Base-by-base conservation (phyloP, 2,113 vertebrate genomes). In the Catharus bicknelli region DNA sequence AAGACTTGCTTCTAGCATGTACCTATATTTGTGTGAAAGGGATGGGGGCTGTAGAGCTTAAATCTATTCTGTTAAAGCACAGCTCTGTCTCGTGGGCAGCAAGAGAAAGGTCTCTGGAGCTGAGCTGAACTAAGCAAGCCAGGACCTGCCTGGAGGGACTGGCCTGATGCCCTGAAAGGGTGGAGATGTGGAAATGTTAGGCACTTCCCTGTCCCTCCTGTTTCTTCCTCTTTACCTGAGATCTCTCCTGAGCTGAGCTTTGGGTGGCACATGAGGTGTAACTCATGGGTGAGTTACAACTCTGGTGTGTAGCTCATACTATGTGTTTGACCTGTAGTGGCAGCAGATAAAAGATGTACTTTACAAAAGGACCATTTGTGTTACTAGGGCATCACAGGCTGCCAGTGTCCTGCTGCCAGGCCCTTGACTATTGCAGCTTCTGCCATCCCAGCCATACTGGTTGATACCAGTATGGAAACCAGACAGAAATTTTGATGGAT, bases 381-480 rank as follows among this genome's bases (percentile, higher is more conserved):
- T 51, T 42, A 25, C 13, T 22, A 16, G 70, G 30, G n/a, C 55
- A 42, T 51, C 58, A 16, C 40, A 62, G 29, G 42, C 70, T 73
- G 34, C 4, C 0, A 14, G 11, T 69, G 66, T 66, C 42, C 63
- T 40, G 19, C 53, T 64, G 43, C 79, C 62, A 80, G 54, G n/a
- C 19, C 45, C n/a, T 73, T 54, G 58, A 7, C 10, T 17, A 5
- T 1, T 9, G 16, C 57, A 34, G 21, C 40, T 67, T 69, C 47
- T 92, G 36, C 26, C 2, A 0, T 42, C 30, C 14, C 13, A 32
- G 57, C 18, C 9, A 2, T 23, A 3, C 17, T 34, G 48, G 8
- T 11, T 81, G 62, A 9, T 45, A 16, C 0, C 40, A 40, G 40
- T 40, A 0, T n/a, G 40, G 55, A 48, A 75, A 51, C 13, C 43